A percentile compares a stretch with the other conserved stretches of the same genome.
Evolutionary conservation across 2,113 vertebrate genomes (phyloP).

Genomic region (Burhinus bistriatus): DNA sequence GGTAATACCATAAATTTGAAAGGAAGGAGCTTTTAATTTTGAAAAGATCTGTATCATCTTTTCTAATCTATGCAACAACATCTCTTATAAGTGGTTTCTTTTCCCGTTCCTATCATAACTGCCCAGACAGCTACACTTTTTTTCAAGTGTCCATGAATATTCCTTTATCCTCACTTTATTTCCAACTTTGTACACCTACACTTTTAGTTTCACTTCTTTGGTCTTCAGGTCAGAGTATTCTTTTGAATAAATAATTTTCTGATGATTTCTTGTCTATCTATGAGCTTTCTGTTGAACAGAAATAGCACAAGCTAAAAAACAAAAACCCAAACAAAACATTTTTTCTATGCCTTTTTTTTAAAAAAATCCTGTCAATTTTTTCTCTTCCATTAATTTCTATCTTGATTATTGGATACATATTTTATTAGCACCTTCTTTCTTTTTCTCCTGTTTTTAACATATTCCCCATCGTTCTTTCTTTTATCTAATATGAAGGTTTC

Average conservation of each 20-base stretch:
- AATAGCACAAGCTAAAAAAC: not conserved
- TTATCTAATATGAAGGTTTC: not conserved
- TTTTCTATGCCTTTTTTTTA: not conserved
- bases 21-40: not conserved
- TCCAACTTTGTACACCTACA: not conserved
- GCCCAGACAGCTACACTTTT: not conserved
- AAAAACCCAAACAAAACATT: accelerated
- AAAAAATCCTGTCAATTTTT: not conserved
- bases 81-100: not conserved
- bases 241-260: not conserved
- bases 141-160: not conserved
- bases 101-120: not conserved
- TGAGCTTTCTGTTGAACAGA: not conserved
- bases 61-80: not conserved
- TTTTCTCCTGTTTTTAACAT: not conserved
- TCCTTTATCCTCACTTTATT: not conserved
- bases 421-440: not conserved
- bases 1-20: not conserved
- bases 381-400: not conserved
- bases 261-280: not conserved
- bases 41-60: not conserved
- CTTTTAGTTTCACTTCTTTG: not conserved
- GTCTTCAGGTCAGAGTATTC: not conserved
- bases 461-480: not conserved
- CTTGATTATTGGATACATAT: not conserved